Conservation (phyloP, 2,113 vertebrate species). For the Poeciliopsis retropinna region DNA sequence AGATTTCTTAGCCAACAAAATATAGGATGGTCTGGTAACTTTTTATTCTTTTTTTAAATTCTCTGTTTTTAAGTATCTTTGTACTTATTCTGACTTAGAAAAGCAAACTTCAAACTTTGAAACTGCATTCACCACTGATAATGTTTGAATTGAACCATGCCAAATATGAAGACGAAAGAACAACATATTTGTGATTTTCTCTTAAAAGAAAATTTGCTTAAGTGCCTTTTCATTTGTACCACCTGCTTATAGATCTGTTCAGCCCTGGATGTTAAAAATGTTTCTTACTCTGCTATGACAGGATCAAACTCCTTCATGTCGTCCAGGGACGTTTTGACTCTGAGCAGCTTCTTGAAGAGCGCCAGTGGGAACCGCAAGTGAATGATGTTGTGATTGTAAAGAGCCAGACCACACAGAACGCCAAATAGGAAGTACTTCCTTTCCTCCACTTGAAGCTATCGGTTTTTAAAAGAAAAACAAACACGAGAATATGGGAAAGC, state of each 20-base stretch:
- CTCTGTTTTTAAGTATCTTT: too few relatives aligned
- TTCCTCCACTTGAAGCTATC: slow-evolving; percentile 57
- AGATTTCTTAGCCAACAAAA: not conserved
- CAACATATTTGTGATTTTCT: not conserved
- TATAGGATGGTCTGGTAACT: not conserved
- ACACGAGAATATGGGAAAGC: not conserved
- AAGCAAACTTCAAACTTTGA: too few relatives aligned
- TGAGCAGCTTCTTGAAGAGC: slow-evolving; percentile 81
- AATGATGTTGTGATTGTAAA: slow-evolving; percentile 71
- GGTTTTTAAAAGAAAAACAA: slow-evolving; percentile 3
- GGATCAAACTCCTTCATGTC: slow-evolving; percentile 78
- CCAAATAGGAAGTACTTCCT: slow-evolving; percentile 83
- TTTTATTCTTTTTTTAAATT: not conserved
- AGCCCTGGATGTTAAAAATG: not conserved
- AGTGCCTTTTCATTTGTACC: not conserved
- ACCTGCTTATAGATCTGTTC: not conserved
- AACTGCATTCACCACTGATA: too few relatives aligned
- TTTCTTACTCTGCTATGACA: slow-evolving; percentile 66
- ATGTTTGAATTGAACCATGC: too few relatives aligned
- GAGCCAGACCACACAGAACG: slow-evolving; percentile 76
- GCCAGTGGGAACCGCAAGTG: slow-evolving; percentile 74
- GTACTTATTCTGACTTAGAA: too few relatives aligned
- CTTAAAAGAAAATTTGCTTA: not conserved
- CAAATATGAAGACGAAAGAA: not conserved
- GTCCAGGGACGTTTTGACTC: slow-evolving; percentile 67